Base-by-base conservation (phyloP, 2,888 invertebrate genomes). In the Lithophane socia region DNA sequence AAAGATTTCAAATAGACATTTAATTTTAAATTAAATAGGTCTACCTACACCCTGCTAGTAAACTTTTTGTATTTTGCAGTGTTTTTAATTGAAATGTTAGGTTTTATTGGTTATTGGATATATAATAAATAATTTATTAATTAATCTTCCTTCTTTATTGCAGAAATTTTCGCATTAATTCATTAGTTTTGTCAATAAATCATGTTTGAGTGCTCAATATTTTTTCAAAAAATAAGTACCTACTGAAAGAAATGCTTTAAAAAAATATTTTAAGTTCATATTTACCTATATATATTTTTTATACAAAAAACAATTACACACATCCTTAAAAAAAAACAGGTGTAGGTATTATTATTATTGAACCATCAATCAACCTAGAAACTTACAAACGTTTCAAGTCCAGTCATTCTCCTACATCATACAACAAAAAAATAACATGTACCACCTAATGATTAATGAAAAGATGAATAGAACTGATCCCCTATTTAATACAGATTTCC, bases 381-480 rank as follows among this genome's bases (percentile, higher is more conserved):
- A n/a, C 5, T 58, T 18, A 37, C 64, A 18, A 65, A 68, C 44
- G 21, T 56, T 24, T 42, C 16, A 37, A 37, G 3, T 24, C 9
- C 21, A 47, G 9, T 12, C 54, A 16, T 66, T 29, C 76, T n/a
- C 42, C n/a, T 52, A 52, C 49, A 29, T 10, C n/a, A 42, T 2
- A 8, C 12, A 63, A 56, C 3, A 61, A 47, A 37, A 52, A 56
- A 61, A 37, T 16, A 42, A 70, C 24, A 21, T 13, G 42, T 67
- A 12, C 16, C 3, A 42, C 4, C 47, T n/a, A 63, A 73, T 54
- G 42, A 66, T 61, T 52, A 84, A 84, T 80, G 67, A 80, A 80
- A n/a, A 54, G 47, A 61, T 78, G 68, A 70, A 82, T 66, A 70
- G 73, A 80, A 60, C 24, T 64, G 49, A 68, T 61, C 52, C 29